Evolutionary conservation across 2,797 vertebrate species (phyloP), one percentile per base, ranked within the genome.

Genomic region (Saxicola maurus): DNA sequence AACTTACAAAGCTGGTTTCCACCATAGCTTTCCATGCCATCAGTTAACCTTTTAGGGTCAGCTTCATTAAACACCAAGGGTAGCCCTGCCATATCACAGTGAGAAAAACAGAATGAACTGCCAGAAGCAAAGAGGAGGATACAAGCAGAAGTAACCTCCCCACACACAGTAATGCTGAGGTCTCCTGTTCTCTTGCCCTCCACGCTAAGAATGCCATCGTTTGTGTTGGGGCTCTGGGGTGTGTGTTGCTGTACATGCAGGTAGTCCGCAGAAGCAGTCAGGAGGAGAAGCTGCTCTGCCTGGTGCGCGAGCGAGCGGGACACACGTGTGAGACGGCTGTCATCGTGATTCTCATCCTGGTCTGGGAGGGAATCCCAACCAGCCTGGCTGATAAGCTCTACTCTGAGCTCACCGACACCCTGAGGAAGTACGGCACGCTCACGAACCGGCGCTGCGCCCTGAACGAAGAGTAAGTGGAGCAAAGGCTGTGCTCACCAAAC

Each of bases 401-500:
- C 96, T 87, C 94, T 0, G 99, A 99, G 55, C 98, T 99, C 74
- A 98, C 98, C 2, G 97, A 98, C 74, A 99, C 98, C 11, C 96
- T 99, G 94, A 96, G 95, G 84, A 99, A 98, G 87, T 97, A 98
- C 0, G 99, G 99, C 92, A 97, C 98, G 3, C 98, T 96, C 81
- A 99, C 99, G 9, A 99, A 98, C 94, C 98, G 99, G 66, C 98
- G 99, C 35, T 99, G 99, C 20, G 98, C 99, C 77, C 97, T 98
- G n/a, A 99, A 99, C 6, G 99, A 99, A 93, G 98, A 99, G 99
- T 99, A 98, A 99, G 99, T 97, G 77, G 20, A 33, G 43, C 69
- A 16, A 17, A 20, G 11, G 37, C 27, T 43, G 20, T 6, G 45
- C 71, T 80, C 12, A 2, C n/a, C 37, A 57, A 38, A 49, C 69